Conservation (phyloP, 2,113 vertebrate genomes). For the Phainopepla nitens region DNA sequence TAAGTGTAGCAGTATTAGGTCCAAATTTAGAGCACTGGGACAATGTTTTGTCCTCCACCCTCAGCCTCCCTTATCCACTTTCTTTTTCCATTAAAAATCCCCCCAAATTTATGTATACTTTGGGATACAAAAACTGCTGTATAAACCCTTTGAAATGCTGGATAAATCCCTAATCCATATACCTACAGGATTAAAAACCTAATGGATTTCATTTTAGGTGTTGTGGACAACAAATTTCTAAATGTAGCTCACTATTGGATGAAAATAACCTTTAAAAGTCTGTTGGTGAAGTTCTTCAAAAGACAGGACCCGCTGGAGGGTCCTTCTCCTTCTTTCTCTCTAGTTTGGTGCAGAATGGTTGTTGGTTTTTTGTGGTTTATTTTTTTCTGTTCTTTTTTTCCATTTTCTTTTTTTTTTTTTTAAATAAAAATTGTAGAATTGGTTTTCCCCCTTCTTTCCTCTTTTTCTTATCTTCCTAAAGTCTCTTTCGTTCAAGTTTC, state of each 20-base stretch:
- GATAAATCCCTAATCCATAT: constrained; percentile 73
- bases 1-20: background rate
- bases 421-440: constrained; percentile 74
- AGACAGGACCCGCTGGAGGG: constrained; percentile 41
- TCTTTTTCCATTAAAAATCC: background rate
- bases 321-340: constrained; percentile 60
- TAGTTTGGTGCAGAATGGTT: constrained; percentile 73
- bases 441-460: constrained; percentile 59
- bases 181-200: constrained; percentile 65
- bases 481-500: constrained; percentile 74
- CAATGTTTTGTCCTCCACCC: background rate
- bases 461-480: constrained; percentile 62
- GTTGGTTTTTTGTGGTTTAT: constrained; percentile 37
- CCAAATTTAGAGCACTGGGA: background rate
- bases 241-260: constrained; percentile 68
- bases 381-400: constrained; percentile 54
- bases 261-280: constrained; percentile 81
- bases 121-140: background rate
- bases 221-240: constrained; percentile 69
- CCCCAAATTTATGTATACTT: background rate
- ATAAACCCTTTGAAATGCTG: constrained; percentile 67
- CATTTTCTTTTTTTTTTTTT: constrained; percentile 43
- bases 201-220: constrained; percentile 67
- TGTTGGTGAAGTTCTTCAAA: constrained; percentile 72
- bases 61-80: background rate